Evolutionary conservation across 1,140 invertebrate species (phyloP), one percentile per base, ranked within the genome.

Genomic region (Homarus americanus): DNA sequence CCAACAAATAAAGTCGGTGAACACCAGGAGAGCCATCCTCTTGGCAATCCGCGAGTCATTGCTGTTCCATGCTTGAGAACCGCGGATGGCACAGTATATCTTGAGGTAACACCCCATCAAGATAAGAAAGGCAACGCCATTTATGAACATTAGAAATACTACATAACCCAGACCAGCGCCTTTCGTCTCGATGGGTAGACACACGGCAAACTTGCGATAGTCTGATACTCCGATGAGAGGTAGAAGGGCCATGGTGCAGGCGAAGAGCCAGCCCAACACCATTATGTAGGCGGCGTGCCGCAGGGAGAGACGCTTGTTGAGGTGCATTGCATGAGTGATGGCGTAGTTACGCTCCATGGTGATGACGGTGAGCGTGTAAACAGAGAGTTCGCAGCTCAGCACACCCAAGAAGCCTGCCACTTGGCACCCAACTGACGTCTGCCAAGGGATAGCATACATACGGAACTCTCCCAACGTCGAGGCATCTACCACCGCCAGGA

Each of bases 1-100:
- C 98, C 98, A 99, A 94, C 99, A 99, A 17, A 99, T 95, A 93
- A 99, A 98, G 94, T 99, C 98, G 0, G 98, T 99, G 93, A 99
- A 99, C 0, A 99, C 98, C 40, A 99, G 95, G 4, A 99, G 94
- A 0, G 99, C 98, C 98, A 99, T 99, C 63, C 98, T 95, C 94
- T 99, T 99, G 15, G 99, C 98, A 86, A 99, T 99, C 32, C 98
- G 95, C 0, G 98, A 98, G 94, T 99, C 99, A 94, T 99, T 99
- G 0, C 98, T 98, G 94, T 99, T 99, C 98, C 98, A 99, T 0
- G 98, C 98, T 94, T 96, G 95, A 0, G 98, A 98, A 82, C 98
- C 98, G 2, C 98, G 95, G 91, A 99, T 99, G 41, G 98, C 98
- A 93, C 98, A 98, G 95, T 99, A 99, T 98, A 99, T 99, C 94